A percentile compares a stretch with the other conserved stretches of the same genome.
These are phyloP conservation scores for Mirounga angustirostris DNA, from an alignment of 2,113 vertebrate genomes.

Conservation along the genomic window DNA sequence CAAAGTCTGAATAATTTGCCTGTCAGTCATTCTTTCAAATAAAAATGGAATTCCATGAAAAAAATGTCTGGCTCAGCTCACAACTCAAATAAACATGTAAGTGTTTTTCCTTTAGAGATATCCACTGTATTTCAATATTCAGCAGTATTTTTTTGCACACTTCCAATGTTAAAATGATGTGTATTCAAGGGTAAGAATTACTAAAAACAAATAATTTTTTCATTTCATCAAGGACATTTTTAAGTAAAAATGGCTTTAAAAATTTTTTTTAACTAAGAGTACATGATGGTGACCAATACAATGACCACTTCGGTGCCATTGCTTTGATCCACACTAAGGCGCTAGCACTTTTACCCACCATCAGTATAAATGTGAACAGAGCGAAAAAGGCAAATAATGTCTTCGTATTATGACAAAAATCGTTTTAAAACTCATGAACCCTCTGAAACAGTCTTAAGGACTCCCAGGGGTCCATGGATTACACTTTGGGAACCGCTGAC, in stretches of 20 bases:
- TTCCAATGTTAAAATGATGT: neutral
- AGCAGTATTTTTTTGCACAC: neutral
- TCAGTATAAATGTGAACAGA: neutral
- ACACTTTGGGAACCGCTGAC: neutral
- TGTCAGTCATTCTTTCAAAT: neutral
- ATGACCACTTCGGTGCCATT: neutral
- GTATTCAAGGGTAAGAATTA: neutral
- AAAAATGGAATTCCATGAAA: slow-evolving; percentile 26
- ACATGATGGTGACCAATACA: neutral
- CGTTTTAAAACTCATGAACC: neutral
- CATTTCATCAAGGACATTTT: neutral
- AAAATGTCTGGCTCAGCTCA: neutral
- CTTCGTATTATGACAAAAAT: neutral
- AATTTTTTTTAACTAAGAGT: neutral
- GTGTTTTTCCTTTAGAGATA: neutral
- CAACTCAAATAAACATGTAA: neutral
- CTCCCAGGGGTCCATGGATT: neutral
- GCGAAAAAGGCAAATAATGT: neutral
- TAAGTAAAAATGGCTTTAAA: neutral
- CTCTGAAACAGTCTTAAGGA: neutral
- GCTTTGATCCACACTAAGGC: neutral
- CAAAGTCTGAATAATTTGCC: neutral
- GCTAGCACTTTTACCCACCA: neutral
- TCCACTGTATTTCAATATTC: neutral
- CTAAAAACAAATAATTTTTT: neutral